Base-by-base conservation (phyloP, 2,888 invertebrate species). In the Apoda limacodes region DNA sequence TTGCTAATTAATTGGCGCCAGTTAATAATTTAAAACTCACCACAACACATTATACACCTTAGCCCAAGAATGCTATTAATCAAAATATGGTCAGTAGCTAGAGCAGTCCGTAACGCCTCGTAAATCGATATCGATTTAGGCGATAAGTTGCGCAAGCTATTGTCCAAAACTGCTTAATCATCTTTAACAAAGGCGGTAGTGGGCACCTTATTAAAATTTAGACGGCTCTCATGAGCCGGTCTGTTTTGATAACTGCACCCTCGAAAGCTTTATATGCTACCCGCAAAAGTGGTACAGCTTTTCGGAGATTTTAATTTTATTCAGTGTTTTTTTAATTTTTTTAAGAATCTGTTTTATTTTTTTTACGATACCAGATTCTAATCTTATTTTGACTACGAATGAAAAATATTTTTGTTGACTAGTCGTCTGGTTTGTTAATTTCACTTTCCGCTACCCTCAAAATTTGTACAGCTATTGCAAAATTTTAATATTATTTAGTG, bases 181-280 rank as follows among this genome's bases (percentile, higher is more conserved):
- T 48, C 45, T 42, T 50, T 50, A 60, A 76, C 78, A 78, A 80
- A 76, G 71, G 72, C 72, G 69, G 78, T 71, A 75, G 78, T 78
- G 69, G 74, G 68, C 66, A 74, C 69, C 80, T 78, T 78, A 80
- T 80, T 80, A 80, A 78, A 80, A 76, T 72, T 74, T 72, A 61
- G 67, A 70, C 63, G 66, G 65, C 61, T 61, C 53, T 66, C 71
- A 74, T 71, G 69, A 66, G 63, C 61, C 66, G 66, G 59, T 62
- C 59, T 78, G 76, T 78, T 80, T 72, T 80, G 68, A 75, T 76
- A 78, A 76, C 65, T 55, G 61, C 65, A 63, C 65, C 59, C 57
- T 54, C 51, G 50, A 58, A 52, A 44, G 56, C 59, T 55, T 57
- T 59, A 59, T 59, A 61, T 60, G 55, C 42, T 35, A 44, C 43